These are phyloP conservation scores for Suricata suricatta DNA, from an alignment of 2,113 vertebrate species.

Conservation along the genomic window DNA sequence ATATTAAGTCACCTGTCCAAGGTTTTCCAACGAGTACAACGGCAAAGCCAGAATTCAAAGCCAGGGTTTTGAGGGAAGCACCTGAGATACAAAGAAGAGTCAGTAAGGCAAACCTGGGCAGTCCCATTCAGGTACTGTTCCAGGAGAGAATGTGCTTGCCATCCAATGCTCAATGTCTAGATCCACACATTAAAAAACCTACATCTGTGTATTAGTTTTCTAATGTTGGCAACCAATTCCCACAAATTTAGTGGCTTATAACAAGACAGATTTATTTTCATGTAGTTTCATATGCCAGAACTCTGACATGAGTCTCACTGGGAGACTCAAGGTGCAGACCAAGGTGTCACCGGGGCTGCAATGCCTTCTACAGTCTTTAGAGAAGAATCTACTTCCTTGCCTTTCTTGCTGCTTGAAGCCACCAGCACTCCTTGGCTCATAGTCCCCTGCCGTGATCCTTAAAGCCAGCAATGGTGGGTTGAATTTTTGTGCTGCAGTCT, in stretches of 20 bases:
- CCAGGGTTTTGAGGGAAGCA: background rate
- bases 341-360: background rate
- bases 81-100: background rate
- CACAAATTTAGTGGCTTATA: conserved; percentile 1
- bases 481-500: background rate
- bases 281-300: background rate
- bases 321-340: background rate
- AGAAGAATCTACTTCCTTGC: background rate
- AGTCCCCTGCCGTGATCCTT: background rate
- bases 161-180: background rate
- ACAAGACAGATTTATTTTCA: background rate
- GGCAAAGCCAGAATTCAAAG: conserved; percentile 11
- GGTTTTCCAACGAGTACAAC: background rate
- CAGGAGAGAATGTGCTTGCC: background rate
- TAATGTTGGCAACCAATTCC: background rate
- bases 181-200: background rate
- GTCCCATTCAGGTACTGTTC: background rate
- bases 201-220: background rate
- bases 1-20: background rate
- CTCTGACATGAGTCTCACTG: background rate
- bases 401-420: background rate
- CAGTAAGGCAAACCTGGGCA: background rate
- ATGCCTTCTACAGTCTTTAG: background rate
- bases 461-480: background rate
- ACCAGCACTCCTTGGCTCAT: background rate